A percentile compares a stretch with the other conserved stretches of the same genome.
Evolutionary conservation across 2,113 vertebrate genomes (phyloP).

Genomic region (Crotalus helleri): DNA sequence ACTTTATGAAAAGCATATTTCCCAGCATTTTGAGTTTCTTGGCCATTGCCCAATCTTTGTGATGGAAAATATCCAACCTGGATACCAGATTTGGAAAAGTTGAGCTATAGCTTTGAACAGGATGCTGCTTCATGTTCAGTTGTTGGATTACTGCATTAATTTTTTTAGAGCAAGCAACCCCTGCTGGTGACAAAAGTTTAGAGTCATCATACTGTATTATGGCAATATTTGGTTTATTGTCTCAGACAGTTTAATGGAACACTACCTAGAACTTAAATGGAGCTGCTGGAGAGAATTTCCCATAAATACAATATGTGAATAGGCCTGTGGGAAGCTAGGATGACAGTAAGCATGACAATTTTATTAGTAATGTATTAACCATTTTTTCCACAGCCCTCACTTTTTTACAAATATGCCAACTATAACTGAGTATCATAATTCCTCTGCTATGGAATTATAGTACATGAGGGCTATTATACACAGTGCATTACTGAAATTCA

Average conservation of each 20-base stretch:
- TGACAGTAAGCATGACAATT: neutral
- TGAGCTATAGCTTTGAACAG: neutral
- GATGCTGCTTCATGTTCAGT: neutral
- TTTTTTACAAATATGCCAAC: slow-evolving; percentile 11
- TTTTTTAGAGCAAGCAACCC: neutral
- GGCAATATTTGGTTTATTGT: neutral
- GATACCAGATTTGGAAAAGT: neutral
- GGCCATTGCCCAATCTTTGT: neutral
- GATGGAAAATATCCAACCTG: neutral
- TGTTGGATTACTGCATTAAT: neutral
- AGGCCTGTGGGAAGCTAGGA: neutral
- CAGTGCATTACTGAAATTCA: neutral
- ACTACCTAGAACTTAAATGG: neutral
- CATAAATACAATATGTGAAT: neutral
- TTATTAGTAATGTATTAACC: slow-evolving; percentile 7
- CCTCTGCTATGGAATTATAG: slow-evolving; percentile 10
- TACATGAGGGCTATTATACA: fast-evolving
- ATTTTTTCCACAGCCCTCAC: neutral
- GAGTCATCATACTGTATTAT: neutral
- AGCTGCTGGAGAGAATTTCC: neutral
- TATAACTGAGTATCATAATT: slow-evolving; percentile 1
- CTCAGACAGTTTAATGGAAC: neutral
- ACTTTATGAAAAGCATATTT: neutral
- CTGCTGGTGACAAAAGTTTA: neutral
- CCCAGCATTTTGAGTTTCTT: neutral